A percentile compares a stretch with the other conserved stretches of the same genome.
Evolutionary conservation across 2,113 vertebrate genomes (phyloP).

Genomic region (Elgaria multicarinata): DNA sequence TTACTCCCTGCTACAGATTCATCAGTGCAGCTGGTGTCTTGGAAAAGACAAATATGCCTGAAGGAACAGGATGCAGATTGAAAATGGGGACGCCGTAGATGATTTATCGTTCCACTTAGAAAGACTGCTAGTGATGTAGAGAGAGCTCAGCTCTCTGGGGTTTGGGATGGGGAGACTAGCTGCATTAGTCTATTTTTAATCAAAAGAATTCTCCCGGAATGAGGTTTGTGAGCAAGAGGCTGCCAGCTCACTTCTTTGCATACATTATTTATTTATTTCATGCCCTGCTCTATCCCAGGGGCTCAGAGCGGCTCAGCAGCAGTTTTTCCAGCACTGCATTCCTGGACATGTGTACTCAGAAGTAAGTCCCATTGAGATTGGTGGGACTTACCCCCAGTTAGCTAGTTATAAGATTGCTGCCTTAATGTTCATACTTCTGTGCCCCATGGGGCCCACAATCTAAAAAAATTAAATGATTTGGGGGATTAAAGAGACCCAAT

Average conservation of each 20-base stretch:
- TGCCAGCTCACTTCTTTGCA: not conserved
- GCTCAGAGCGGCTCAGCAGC: not conserved
- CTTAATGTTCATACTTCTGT: not conserved
- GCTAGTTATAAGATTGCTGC: not conserved
- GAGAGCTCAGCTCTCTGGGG: not conserved
- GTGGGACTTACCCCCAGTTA: not conserved
- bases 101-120: not conserved
- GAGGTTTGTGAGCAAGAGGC: not conserved
- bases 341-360: not conserved
- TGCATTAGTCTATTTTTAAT: not conserved
- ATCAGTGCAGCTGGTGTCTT: not conserved
- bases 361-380: not conserved
- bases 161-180: not conserved
- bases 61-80: constrained; percentile 14
- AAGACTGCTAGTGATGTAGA: not conserved
- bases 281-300: not conserved
- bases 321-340: not conserved
- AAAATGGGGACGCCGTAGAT: not conserved
- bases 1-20: not conserved
- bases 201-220: not conserved
- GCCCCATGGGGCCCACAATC: no score
- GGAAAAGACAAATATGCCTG: not conserved
- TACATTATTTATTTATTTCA: no score
- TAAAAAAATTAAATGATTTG: not conserved
- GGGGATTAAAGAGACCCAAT: not conserved